Evolutionary conservation across 2,888 invertebrate species (phyloP), one percentile per base, ranked within the genome.

Genomic region (Serripes groenlandicus): DNA sequence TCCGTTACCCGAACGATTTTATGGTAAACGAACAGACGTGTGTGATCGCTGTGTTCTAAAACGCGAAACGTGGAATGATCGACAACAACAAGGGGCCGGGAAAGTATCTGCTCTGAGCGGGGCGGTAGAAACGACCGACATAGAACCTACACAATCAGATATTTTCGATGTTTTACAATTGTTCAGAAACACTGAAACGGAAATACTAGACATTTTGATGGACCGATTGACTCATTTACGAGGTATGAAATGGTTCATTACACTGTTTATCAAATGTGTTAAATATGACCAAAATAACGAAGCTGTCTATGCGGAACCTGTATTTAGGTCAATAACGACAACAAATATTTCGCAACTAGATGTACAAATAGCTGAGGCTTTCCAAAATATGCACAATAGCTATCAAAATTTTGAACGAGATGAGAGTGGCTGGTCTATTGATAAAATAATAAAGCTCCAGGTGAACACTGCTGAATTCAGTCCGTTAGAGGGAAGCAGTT

Each of bases 201-300:
- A 62, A 35, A 54, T 81, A 0, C 23, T 30, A 32, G 26, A 62
- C 7, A 60, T 54, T 68, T 37, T 84, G 23, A 35, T 62, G 11
- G 37, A 37, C 18, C 52, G 58, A 28, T 1, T 58, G 9, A 9
- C 28, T 66, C 18, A 75, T 35, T 26, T 71, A 18, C 15, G 60
- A 15, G 73, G 68, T 21, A 80, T 80, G n/a, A 79, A 79, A 68
- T 83, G 79, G 79, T 75, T 76, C 30, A 11, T 83, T 49, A 74
- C 74, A 32, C 70, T 71, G 18, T 71, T 80, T 69, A 73, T 85
- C 35, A 75, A 80, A 74, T 54, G n/a, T 54, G 70, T 81, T 72
- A 58, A 42, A 21, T n/a, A 73, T 56, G 75, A 84, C 23, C 58
- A 77, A n/a, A 30, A 68, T 54, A 58, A 73, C 66, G 78, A 66